Percentiles rank a stretch among this genome's conserved stretches.
phyloP scores from a whole-genome alignment of 1,140 invertebrate species.

The Limonius californicus region DNA sequence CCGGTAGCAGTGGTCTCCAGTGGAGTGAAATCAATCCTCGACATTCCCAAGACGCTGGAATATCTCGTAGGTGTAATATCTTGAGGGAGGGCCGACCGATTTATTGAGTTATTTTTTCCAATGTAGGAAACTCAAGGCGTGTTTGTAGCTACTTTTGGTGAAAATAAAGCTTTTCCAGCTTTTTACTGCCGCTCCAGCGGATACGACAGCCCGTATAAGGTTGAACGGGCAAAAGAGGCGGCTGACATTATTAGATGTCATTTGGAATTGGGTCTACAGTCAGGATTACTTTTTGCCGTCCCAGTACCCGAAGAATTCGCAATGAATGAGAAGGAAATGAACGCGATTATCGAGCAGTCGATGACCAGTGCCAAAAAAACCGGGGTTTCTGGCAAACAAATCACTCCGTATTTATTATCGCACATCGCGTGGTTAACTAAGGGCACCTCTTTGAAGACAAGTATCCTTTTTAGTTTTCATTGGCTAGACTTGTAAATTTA shows the following conservation, averaged over 20 bases:
- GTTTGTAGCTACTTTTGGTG: constrained; percentile 74
- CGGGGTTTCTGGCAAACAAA: constrained; percentile 76
- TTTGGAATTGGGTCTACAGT: constrained; percentile 59
- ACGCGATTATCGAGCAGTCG: constrained; percentile 69
- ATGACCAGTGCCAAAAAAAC: constrained; percentile 60
- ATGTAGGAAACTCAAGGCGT: constrained; percentile 90
- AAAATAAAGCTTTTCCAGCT: constrained; percentile 70
- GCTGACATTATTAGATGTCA: constrained; percentile 64
- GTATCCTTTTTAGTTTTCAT: constrained; percentile 53
- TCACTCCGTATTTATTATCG: constrained; percentile 88
- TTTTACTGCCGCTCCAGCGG: constrained; percentile 81
- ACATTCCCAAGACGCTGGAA: constrained; percentile 91
- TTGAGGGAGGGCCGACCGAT: neutral
- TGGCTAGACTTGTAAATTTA: too few species aligned
- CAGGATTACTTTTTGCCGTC: constrained; percentile 82
- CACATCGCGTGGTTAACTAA: constrained; percentile 72
- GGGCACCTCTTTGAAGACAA: constrained; percentile 77
- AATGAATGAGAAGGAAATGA: constrained; percentile 58
- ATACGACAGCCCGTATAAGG: constrained; percentile 64
- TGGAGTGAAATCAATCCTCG: constrained; percentile 96
- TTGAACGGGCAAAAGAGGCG: constrained; percentile 60
- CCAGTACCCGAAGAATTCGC: constrained; percentile 76
- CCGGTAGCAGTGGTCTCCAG: constrained; percentile 89
- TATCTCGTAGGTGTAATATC: constrained; percentile 65
- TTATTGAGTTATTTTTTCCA: constrained; percentile 13